phyloP scores from a whole-genome alignment of 1,140 invertebrate genomes.

The Eumeta japonica region DNA sequence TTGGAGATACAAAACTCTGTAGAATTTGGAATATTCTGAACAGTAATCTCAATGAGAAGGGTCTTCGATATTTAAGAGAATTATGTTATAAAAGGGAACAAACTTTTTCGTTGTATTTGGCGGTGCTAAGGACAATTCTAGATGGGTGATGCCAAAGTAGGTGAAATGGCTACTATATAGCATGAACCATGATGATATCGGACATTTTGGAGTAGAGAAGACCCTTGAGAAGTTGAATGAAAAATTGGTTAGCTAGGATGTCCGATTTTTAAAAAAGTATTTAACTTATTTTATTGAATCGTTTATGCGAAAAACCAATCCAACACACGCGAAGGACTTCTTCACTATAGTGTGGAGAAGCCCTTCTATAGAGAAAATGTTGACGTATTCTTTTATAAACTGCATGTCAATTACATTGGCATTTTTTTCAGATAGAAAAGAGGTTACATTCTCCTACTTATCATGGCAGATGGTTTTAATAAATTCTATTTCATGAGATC shows the following conservation, averaged over 20 bases:
- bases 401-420: not conserved
- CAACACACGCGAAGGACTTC: conserved; percentile 15
- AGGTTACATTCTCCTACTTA: not conserved
- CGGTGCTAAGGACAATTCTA: conserved; percentile 8
- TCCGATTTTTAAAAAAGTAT: conserved; percentile 15
- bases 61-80: conserved; percentile 6
- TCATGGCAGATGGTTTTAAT: not conserved
- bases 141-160: conserved; percentile 4
- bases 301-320: conserved; percentile 14
- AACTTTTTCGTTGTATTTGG: too few species aligned
- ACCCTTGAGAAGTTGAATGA: not conserved
- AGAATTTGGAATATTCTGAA: not conserved
- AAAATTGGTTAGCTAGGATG: too few species aligned
- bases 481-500: not conserved
- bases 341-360: too few species aligned
- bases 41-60: not conserved
- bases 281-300: conserved; percentile 17
- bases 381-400: not conserved
- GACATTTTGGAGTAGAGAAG: conserved; percentile 8
- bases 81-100: conserved; percentile 9
- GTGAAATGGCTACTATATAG: conserved; percentile 5
- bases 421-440: not conserved
- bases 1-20: not conserved
- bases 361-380: not conserved
- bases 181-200: conserved; percentile 6